Evolutionary conservation across 1,140 invertebrate species (phyloP).

Genomic region (Pygmarrhopalites habei): DNA sequence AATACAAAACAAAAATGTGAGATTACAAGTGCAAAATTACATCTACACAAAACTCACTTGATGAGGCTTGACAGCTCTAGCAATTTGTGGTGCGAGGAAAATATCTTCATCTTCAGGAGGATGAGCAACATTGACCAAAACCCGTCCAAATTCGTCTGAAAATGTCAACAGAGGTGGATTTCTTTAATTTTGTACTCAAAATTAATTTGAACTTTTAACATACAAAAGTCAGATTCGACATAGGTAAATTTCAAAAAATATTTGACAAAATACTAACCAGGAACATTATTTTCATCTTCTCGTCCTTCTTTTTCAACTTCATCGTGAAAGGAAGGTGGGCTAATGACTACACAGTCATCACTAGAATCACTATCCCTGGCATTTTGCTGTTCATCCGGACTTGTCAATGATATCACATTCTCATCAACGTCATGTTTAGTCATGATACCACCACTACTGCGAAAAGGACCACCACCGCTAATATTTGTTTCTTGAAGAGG

Average conservation of each 20-base stretch:
- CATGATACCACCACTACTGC: slow-evolving; percentile 44
- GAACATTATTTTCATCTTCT: slow-evolving; percentile 79
- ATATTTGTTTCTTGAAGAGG: not conserved
- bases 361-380: slow-evolving; percentile 48
- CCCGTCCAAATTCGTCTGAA: slow-evolving; percentile 84
- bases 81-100: slow-evolving; percentile 86
- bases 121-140: slow-evolving; percentile 94
- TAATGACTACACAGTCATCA: slow-evolving; percentile 70
- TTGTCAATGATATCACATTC: not conserved
- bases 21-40: not conserved
- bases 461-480: not conserved
- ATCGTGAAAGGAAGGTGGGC: slow-evolving; percentile 55
- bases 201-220: no score
- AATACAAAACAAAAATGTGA: no score
- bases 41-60: slow-evolving; percentile 49
- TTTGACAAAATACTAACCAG: no score
- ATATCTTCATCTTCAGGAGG: slow-evolving; percentile 85
- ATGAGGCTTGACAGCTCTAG: slow-evolving; percentile 89
- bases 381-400: slow-evolving; percentile 53
- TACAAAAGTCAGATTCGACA: no score
- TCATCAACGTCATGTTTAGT: slow-evolving; percentile 46
- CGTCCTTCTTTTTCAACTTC: slow-evolving; percentile 52
- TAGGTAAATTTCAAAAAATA: no score
- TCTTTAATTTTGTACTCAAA: no score
- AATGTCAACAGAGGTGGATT: no score